Conservation (phyloP, 2,797 vertebrate species). For the Chelonia mydas region DNA sequence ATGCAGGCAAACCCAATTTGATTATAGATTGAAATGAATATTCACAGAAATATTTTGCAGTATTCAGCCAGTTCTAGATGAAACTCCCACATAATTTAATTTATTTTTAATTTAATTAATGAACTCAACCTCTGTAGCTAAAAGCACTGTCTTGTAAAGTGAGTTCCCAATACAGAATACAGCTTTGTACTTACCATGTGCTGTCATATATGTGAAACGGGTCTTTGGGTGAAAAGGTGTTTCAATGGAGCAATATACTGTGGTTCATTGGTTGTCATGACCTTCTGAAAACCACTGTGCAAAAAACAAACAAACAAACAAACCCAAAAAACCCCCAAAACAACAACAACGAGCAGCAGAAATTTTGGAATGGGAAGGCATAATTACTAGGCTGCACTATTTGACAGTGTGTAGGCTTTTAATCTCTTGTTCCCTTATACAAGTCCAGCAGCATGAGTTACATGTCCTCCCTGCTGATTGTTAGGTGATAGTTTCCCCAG, state of each 20-base stretch:
- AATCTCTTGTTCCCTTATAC: not conserved
- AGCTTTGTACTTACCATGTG: not conserved
- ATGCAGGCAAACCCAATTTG: constrained; percentile 20
- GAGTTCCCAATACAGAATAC: not conserved
- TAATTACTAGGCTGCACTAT: not conserved
- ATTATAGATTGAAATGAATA: not conserved
- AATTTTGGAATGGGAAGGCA: not conserved
- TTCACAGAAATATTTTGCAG: not conserved
- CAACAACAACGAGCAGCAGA: not conserved
- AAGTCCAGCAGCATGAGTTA: not conserved
- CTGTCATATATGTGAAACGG: not conserved
- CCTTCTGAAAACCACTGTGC: not conserved
- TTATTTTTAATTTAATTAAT: not conserved
- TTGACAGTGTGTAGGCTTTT: not conserved
- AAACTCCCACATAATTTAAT: not conserved
- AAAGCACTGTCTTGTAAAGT: not conserved
- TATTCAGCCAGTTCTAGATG: not conserved
- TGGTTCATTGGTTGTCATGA: not conserved
- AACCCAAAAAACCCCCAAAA: not conserved
- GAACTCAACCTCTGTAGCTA: not conserved
- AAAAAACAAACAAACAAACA: not conserved
- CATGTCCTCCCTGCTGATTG: not conserved
- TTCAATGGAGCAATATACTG: not conserved
- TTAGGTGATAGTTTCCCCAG: not conserved
- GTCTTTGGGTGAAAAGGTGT: not conserved